A percentile compares a stretch with the other conserved stretches of the same genome.
These are phyloP conservation scores for Corythaeola cristata DNA, from an alignment of 2,113 vertebrate species.

Conservation along the genomic window DNA sequence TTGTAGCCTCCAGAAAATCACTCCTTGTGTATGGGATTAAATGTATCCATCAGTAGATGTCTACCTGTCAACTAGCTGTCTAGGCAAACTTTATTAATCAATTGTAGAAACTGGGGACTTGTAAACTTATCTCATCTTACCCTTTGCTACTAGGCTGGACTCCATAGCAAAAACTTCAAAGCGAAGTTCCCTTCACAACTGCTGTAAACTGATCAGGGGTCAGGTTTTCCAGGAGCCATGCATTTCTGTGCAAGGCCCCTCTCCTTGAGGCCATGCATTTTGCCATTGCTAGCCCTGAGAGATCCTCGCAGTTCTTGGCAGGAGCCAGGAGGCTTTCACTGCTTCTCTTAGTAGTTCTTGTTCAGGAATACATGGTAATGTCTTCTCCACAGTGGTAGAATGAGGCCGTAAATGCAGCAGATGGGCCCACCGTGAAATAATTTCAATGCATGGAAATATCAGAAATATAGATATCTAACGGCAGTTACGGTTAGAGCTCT, in stretches of 20 bases:
- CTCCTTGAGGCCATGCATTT: background rate
- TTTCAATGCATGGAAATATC: background rate
- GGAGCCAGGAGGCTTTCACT: background rate
- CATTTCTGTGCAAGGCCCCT: background rate
- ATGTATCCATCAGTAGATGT: background rate
- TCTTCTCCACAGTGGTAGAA: background rate
- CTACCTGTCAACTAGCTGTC: background rate
- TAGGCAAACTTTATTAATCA: background rate
- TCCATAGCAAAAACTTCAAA: background rate
- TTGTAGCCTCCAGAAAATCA: background rate
- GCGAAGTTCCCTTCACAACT: background rate
- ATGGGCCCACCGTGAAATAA: background rate
- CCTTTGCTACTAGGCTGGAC: background rate
- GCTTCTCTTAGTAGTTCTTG: background rate
- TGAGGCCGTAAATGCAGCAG: background rate
- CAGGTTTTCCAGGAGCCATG: background rate
- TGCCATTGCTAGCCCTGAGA: background rate
- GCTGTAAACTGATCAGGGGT: background rate
- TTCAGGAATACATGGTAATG: background rate
- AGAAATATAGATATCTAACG: background rate
- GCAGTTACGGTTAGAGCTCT: background rate
- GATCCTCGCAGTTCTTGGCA: background rate
- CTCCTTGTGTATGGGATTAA: background rate
- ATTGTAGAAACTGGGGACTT: background rate
- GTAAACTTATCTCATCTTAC: background rate